Conservation (phyloP, 2,888 invertebrate species). For the Ligdia adustata region DNA sequence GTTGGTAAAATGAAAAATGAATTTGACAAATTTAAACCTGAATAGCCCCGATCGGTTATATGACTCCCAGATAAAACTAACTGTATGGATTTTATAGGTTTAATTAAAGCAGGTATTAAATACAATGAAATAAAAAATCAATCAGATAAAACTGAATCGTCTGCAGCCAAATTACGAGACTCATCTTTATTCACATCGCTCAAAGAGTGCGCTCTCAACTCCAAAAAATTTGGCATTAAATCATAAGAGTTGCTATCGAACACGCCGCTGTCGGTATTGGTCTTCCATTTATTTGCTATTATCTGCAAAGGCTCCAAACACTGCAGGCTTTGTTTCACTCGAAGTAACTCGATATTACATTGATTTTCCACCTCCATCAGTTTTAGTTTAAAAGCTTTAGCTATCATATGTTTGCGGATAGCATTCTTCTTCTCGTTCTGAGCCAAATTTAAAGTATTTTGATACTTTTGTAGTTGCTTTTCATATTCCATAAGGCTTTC, state of each 20-base stretch:
- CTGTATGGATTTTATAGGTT: too few relatives aligned
- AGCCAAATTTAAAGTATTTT: constrained; percentile 72
- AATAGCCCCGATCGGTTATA: too few relatives aligned
- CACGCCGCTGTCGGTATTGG: constrained; percentile 43
- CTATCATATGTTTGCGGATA: constrained; percentile 73
- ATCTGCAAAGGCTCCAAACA: constrained; percentile 72
- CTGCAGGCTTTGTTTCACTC: constrained; percentile 75
- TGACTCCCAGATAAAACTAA: too few relatives aligned
- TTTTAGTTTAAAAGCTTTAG: constrained; percentile 74
- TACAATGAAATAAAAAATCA: too few relatives aligned
- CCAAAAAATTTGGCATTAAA: constrained; percentile 65
- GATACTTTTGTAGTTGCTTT: constrained; percentile 73
- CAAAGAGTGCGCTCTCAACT: constrained; percentile 52
- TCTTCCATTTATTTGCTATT: constrained; percentile 72
- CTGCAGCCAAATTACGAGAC: constrained; percentile 36
- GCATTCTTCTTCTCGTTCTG: constrained; percentile 77
- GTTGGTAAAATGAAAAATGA: too few relatives aligned
- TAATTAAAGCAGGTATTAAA: too few relatives aligned
- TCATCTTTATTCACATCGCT: constrained; percentile 50
- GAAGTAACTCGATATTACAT: constrained; percentile 72
- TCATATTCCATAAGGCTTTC: constrained; percentile 73
- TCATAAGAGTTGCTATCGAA: constrained; percentile 64
- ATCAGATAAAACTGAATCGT: constrained; percentile 38
- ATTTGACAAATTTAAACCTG: too few relatives aligned
- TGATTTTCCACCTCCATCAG: constrained; percentile 77